A percentile compares a stretch with the other conserved stretches of the same genome.
These are phyloP conservation scores for Alca torda DNA, from an alignment of 2,797 vertebrate species.

Conservation along the genomic window DNA sequence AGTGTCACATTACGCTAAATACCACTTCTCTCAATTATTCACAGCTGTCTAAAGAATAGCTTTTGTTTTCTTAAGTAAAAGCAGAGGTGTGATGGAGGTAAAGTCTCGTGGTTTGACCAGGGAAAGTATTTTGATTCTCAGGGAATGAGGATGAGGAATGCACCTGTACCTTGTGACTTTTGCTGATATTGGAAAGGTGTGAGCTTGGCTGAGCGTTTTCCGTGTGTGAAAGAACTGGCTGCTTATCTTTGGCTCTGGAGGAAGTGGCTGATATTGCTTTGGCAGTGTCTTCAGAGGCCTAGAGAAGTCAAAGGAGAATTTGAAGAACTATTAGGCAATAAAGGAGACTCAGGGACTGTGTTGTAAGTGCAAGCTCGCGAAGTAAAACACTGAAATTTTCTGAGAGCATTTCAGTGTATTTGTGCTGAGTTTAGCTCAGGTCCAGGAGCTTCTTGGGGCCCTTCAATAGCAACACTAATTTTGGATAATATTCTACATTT, in stretches of 20 bases:
- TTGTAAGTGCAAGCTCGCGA: background rate
- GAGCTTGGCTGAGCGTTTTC: background rate
- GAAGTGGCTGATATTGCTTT: slow-evolving; percentile 72
- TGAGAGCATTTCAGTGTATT: background rate
- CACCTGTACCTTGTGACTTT: slow-evolving; percentile 13
- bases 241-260: slow-evolving; percentile 33
- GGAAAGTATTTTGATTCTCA: background rate
- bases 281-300: slow-evolving; percentile 61
- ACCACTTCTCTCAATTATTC: slow-evolving; percentile 11
- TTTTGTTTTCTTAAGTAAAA: background rate
- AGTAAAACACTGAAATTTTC: background rate
- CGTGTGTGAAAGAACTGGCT: background rate
- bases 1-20: background rate
- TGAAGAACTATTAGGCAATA: background rate
- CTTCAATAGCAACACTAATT: background rate
- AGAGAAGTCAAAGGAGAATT: background rate
- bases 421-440: background rate
- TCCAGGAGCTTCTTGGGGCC: background rate
- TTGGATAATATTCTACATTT: background rate
- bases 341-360: background rate
- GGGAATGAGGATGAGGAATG: background rate
- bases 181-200: slow-evolving; percentile 21
- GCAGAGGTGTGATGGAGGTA: background rate
- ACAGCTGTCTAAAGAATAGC: slow-evolving; percentile 39
- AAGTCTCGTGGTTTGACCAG: background rate